Evolutionary conservation across 2,888 invertebrate species (phyloP).

Genomic region (Ptychoptera albimana): DNA sequence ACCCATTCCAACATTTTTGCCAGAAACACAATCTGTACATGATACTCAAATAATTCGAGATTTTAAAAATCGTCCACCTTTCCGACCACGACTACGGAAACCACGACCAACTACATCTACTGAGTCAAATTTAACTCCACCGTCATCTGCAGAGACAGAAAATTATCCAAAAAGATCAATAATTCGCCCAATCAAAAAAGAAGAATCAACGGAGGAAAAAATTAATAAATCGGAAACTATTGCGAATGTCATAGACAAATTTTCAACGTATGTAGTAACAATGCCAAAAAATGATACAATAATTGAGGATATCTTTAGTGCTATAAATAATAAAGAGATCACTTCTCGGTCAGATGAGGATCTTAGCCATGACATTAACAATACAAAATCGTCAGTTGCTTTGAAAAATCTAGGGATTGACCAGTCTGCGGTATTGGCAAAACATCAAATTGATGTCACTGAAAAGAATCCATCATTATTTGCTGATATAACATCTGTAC

Average conservation of each 20-base stretch:
- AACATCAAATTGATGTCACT: conserved; percentile 12
- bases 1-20: no score
- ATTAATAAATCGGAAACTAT: conserved; percentile 14
- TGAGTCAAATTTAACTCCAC: conserved; percentile 12
- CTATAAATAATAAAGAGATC: conserved; percentile 11
- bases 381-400: conserved; percentile 8
- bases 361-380: conserved; percentile 18
- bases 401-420: not conserved
- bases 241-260: conserved; percentile 21
- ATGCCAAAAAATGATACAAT: conserved; percentile 21
- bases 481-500: conserved; percentile 12
- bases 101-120: not conserved
- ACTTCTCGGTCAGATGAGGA: conserved; percentile 20
- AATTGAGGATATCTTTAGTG: conserved; percentile 13
- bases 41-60: no score
- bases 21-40: no score
- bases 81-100: conserved; percentile 10
- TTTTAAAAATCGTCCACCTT: not conserved
- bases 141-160: conserved; percentile 12
- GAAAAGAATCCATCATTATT: conserved; percentile 16
- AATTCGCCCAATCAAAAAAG: conserved; percentile 27
- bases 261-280: conserved; percentile 22
- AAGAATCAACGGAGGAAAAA: conserved; percentile 28
- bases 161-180: conserved; percentile 30
- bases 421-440: not conserved